Percentiles rank a stretch among this genome's conserved stretches.
Evolutionary conservation across 2,797 vertebrate genomes (phyloP).

Genomic region (Caiman crocodilus): DNA sequence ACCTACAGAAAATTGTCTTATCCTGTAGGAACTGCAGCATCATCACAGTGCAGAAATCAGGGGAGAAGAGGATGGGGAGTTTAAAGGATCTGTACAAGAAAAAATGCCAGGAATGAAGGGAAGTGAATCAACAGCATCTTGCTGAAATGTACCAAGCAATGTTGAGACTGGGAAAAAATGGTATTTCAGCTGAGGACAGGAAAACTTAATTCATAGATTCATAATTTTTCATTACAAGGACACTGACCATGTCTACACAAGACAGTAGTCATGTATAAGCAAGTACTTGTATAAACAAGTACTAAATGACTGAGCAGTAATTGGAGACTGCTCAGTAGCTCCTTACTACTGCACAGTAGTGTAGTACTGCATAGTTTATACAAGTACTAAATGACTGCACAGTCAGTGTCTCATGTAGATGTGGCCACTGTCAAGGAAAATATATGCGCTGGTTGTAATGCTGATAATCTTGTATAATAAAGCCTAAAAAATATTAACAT

Average conservation of each 20-base stretch:
- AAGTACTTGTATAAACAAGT: too few relatives aligned
- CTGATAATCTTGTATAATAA: neutral
- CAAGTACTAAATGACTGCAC: too few relatives aligned
- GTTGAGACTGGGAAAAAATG: neutral
- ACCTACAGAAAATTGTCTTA: neutral
- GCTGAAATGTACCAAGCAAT: neutral
- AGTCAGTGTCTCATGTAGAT: too few relatives aligned
- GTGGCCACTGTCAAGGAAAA: neutral
- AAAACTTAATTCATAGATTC: neutral
- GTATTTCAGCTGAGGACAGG: neutral
- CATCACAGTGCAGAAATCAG: rapidly evolving
- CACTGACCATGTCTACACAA: neutral
- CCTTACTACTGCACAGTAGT: too few relatives aligned
- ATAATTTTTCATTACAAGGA: neutral
- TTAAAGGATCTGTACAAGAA: neutral
- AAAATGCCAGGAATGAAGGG: neutral
- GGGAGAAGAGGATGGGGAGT: neutral
- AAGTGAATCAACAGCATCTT: neutral
- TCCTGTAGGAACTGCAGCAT: neutral
- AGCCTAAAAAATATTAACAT: neutral
- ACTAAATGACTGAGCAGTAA: too few relatives aligned
- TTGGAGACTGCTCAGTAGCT: too few relatives aligned
- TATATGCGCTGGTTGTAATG: neutral
- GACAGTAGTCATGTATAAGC: too few relatives aligned
- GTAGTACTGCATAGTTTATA: too few relatives aligned